phyloP scores from a whole-genome alignment of 2,888 invertebrate genomes.

The Merodon equestris region DNA sequence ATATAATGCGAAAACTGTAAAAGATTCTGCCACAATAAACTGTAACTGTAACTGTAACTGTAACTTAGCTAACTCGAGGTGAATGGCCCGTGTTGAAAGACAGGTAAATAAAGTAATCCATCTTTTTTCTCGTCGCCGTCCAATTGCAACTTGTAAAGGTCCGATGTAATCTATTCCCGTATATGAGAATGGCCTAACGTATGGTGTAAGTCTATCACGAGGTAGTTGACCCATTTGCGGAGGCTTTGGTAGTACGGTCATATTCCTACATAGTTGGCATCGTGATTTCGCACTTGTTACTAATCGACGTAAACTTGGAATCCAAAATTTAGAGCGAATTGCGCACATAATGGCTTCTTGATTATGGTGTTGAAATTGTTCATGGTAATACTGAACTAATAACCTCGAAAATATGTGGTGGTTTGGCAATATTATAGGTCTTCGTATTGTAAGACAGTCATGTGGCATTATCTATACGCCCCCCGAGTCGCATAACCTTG shows the following conservation, averaged over 20 bases:
- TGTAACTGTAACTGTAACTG: no score
- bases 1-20: no score
- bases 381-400: conserved; percentile 31
- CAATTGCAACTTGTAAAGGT: conserved; percentile 52
- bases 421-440: conserved; percentile 40
- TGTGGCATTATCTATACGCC: no score
- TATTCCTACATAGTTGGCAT: conserved; percentile 43
- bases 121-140: conserved; percentile 58
- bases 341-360: conserved; percentile 32
- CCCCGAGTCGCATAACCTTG: conserved; percentile 18
- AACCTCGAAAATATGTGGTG: conserved; percentile 23
- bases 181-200: conserved; percentile 58
- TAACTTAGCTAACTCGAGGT: conserved; percentile 49
- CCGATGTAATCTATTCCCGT: conserved; percentile 69
- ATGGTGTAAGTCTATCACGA: conserved; percentile 55
- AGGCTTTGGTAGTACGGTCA: conserved; percentile 21
- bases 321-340: conserved; percentile 38
- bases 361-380: conserved; percentile 31
- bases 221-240: conserved; percentile 69
- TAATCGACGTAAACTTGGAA: conserved; percentile 27
- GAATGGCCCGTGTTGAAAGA: conserved; percentile 36
- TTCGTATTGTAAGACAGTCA: no score
- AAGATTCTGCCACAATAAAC: no score
- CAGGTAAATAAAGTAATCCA: conserved; percentile 61
- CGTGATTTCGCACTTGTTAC: conserved; percentile 14